Percentiles rank a stretch among this genome's conserved stretches.
Conservation (phyloP, 2,113 vertebrate species). For the Oenanthe melanoleuca region DNA sequence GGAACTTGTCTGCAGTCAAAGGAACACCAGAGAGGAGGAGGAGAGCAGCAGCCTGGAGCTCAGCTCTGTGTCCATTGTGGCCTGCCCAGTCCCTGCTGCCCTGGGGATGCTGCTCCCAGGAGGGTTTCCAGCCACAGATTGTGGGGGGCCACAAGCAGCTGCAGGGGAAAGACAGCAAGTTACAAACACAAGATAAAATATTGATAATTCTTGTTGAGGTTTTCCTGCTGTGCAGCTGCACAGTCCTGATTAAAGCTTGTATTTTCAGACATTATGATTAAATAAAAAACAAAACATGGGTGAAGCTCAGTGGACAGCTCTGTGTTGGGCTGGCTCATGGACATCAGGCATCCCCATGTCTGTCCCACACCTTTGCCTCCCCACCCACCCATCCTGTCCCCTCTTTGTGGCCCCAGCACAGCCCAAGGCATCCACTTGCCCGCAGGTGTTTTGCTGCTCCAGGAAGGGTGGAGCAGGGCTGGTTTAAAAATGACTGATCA, state of each 20-base stretch:
- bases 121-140: background rate
- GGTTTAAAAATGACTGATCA: background rate
- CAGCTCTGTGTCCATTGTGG: background rate
- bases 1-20: background rate
- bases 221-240: conserved; percentile 32
- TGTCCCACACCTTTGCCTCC: too few species aligned
- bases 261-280: background rate
- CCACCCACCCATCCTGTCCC: background rate
- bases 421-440: background rate
- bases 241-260: background rate
- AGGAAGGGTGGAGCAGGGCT: conserved; percentile 53
- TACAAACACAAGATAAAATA: background rate
- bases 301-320: background rate
- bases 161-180: background rate
- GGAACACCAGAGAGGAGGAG: background rate
- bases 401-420: background rate
- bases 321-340: background rate
- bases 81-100: background rate
- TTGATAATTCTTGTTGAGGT: background rate
- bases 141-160: background rate
- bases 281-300: background rate
- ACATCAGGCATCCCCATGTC: background rate
- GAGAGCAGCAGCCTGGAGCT: background rate
- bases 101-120: background rate
- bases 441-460: conserved; percentile 20